Conservation (phyloP, 1,140 invertebrate genomes). For the Nautilus pompilius region DNA sequence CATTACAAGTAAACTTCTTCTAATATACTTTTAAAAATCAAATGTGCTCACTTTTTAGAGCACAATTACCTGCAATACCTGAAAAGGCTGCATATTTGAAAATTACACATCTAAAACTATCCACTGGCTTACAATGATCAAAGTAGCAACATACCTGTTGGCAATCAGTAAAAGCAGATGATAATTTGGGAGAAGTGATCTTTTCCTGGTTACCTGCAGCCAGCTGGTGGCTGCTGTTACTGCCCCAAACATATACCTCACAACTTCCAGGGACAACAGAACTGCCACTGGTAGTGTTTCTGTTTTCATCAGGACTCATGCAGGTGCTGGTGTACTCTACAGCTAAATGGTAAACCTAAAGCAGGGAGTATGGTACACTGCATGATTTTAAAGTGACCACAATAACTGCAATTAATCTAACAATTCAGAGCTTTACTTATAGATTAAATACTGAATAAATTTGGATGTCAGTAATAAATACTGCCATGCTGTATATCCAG, state of each 20-base stretch:
- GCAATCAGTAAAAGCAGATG: slow-evolving; percentile 61
- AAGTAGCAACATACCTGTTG: slow-evolving; percentile 57
- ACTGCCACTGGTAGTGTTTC: slow-evolving; percentile 24
- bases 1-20: too few relatives aligned
- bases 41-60: background rate
- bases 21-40: too few relatives aligned
- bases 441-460: too few relatives aligned
- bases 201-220: slow-evolving; percentile 65
- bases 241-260: slow-evolving; percentile 69
- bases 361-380: too few relatives aligned
- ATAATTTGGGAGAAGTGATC: slow-evolving; percentile 62
- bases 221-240: slow-evolving; percentile 68
- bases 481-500: too few relatives aligned
- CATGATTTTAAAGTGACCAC: too few relatives aligned
- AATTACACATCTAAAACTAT: too few relatives aligned
- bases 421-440: too few relatives aligned
- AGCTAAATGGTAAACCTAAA: slow-evolving; percentile 55
- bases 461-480: too few relatives aligned
- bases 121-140: background rate
- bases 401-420: too few relatives aligned
- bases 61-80: too few relatives aligned
- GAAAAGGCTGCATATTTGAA: background rate
- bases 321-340: slow-evolving; percentile 53
- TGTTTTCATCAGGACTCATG: slow-evolving; percentile 42
- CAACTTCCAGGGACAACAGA: slow-evolving; percentile 23